phyloP scores from a whole-genome alignment of 1,140 invertebrate genomes.

The Antheraea mylitta region DNA sequence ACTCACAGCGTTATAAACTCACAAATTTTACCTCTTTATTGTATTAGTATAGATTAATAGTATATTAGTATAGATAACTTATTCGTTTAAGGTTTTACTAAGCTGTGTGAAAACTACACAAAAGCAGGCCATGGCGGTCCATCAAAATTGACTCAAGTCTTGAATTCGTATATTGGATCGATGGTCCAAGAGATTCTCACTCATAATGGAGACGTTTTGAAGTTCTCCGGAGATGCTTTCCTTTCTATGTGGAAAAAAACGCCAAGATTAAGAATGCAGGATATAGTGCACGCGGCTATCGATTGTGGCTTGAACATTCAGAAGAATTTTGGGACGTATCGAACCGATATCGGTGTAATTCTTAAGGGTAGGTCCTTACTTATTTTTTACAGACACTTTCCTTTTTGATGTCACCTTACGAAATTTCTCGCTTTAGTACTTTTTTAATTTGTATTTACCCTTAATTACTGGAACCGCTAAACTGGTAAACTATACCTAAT shows the following conservation, averaged over 20 bases:
- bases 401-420: no score
- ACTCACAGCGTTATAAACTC: no score
- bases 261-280: constrained; percentile 75
- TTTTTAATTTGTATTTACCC: no score
- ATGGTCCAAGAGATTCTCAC: constrained; percentile 84
- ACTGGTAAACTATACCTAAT: no score
- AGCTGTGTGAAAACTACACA: constrained; percentile 82
- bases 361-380: constrained; percentile 68
- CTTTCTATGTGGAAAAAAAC: constrained; percentile 81
- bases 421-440: no score
- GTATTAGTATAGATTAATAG: no score
- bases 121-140: constrained; percentile 80
- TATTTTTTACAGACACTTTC: neutral
- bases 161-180: constrained; percentile 83
- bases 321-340: constrained; percentile 80
- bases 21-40: no score
- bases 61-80: no score
- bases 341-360: constrained; percentile 80
- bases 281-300: constrained; percentile 80
- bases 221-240: constrained; percentile 84
- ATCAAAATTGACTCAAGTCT: constrained; percentile 81
- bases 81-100: constrained; percentile 79
- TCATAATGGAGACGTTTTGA: constrained; percentile 82
- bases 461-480: no score
- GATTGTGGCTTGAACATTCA: constrained; percentile 83